Base-by-base conservation (phyloP, 1,140 invertebrate genomes). In the Leguminivora glycinivorella region DNA sequence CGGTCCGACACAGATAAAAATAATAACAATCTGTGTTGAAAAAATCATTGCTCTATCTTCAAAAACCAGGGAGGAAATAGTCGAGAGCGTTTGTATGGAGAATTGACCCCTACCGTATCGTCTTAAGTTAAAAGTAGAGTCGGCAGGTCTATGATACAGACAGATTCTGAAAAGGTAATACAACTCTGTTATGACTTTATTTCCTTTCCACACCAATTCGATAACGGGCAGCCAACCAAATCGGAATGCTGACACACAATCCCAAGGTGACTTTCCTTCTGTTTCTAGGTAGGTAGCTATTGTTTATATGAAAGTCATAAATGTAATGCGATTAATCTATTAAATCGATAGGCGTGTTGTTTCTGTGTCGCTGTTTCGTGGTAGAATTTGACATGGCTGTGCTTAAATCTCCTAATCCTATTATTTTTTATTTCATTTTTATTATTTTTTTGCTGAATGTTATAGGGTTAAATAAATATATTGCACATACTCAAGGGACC, bases 111-210 rank as follows among this genome's bases (percentile, higher is more conserved):
- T n/a, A n/a, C n/a, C n/a, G n/a, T n/a, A n/a, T n/a, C n/a, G n/a
- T n/a, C n/a, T n/a, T n/a, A n/a, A 43, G 17, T 17, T 17, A 3
- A 31, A 31, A 4, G 7, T 31, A 31, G 29, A 7, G 3, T 4
- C 29, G 3, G 3, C 29, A 31, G 3, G 29, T 31, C 7, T 7
- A 43, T 43, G 10, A n/a, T n/a, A 43, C 40, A 17, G n/a, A n/a
- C 40, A 43, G 40, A n/a, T 43, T 43, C n/a, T 43, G n/a, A 43
- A 43, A 43, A 17, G 14, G 40, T 43, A 43, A 43, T 43, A 43
- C n/a, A 43, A 43, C 17, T 43, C 12, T n/a, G 40, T 43, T 43
- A 43, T 43, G 40, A 43, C 40, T 43, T 43, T n/a, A 17, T 43
- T 43, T 43, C 10, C 14, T 43, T 43, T 43, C 10, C 14, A 43